Conservation (phyloP, 2,888 invertebrate species). For the Acleris emargana region DNA sequence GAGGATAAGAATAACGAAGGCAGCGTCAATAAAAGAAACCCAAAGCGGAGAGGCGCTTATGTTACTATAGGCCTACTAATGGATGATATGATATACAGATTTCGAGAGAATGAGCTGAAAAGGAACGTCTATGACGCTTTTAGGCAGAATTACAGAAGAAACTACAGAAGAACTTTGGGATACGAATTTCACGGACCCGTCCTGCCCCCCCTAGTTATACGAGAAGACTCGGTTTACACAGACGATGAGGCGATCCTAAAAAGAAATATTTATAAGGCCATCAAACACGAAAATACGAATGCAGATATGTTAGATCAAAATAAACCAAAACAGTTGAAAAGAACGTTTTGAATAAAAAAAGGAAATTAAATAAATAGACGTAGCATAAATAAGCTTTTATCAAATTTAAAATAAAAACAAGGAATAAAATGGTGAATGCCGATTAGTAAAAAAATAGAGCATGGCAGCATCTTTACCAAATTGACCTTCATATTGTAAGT, state of each 20-base stretch:
- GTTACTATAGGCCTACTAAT: not conserved
- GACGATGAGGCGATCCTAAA: slow-evolving; percentile 42
- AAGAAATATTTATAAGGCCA: slow-evolving; percentile 45
- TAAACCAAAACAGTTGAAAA: too few species aligned
- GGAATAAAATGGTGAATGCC: too few species aligned
- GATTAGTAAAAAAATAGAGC: too few species aligned
- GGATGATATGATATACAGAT: slow-evolving; percentile 42
- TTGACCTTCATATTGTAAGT: too few species aligned
- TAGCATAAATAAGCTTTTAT: too few species aligned
- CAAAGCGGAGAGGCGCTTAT: not conserved
- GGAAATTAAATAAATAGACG: too few species aligned
- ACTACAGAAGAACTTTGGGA: not conserved
- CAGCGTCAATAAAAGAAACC: too few species aligned
- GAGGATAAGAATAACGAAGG: too few species aligned
- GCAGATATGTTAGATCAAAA: too few species aligned
- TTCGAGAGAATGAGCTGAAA: slow-evolving; percentile 42
- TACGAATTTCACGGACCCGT: not conserved
- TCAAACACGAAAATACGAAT: slow-evolving; percentile 13
- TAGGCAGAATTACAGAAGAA: slow-evolving; percentile 21
- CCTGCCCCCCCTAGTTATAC: not conserved
- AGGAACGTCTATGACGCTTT: slow-evolving; percentile 37
- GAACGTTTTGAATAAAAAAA: too few species aligned
- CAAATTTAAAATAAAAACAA: too few species aligned
- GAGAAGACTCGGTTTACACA: slow-evolving; percentile 30
- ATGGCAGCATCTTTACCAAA: too few species aligned